Conservation (phyloP, 2,113 vertebrate species). For the human region GRCh38 chr5:129398501-129399000, state of each 20-base stretch:
- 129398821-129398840: neutral
- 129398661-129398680: neutral
- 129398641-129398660: neutral
- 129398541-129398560: slow-evolving; percentile 75
- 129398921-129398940: neutral
- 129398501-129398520: slow-evolving; percentile 68
- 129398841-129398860: neutral
- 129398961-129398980: neutral
- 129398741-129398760: neutral
- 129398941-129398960: neutral
- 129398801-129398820: neutral
- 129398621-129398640: slow-evolving; percentile 47
- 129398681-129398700: neutral
- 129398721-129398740: neutral
- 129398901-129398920: neutral
- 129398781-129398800: neutral
- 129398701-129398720: neutral
- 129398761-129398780: neutral
- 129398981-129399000: neutral
- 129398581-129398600: slow-evolving; percentile 59
- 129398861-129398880: neutral
- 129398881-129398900: neutral
- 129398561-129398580: slow-evolving; percentile 67
- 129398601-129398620: slow-evolving; percentile 57
- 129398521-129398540: slow-evolving; percentile 61